phyloP scores from a whole-genome alignment of 1,140 invertebrate species.

The Ceratitis capitata region DNA sequence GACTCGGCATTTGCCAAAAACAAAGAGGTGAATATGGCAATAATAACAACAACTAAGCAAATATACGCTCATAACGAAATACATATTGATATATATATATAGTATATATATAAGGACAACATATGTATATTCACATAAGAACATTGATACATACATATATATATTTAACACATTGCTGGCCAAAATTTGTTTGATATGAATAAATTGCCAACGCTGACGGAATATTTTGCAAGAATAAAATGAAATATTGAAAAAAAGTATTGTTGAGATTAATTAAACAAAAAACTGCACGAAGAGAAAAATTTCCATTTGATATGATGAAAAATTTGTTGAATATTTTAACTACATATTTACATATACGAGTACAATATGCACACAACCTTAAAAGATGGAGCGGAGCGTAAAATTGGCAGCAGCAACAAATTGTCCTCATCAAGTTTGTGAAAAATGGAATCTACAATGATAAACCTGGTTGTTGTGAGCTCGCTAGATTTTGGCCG shows the following conservation, averaged over 20 bases:
- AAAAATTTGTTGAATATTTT: no score
- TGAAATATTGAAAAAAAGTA: not conserved
- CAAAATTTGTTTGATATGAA: not conserved
- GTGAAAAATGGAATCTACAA: not conserved
- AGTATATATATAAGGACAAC: not conserved
- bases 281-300: not conserved
- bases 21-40: not conserved
- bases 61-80: not conserved
- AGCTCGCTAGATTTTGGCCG: no score
- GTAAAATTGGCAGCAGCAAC: not conserved
- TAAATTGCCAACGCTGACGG: not conserved
- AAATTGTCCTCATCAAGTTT: not conserved
- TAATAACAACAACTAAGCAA: not conserved
- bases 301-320: no score
- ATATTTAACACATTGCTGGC: no score
- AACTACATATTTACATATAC: no score
- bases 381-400: no score
- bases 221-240: not conserved
- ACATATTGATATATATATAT: not conserved
- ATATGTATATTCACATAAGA: not conserved
- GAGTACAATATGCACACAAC: no score
- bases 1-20: conserved; percentile 7
- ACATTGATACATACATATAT: no score
- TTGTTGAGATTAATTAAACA: not conserved
- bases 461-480: no score